Evolutionary conservation across 2,888 invertebrate genomes (phyloP), one percentile per base, ranked within the genome.

Genomic region (Patella pellucida): DNA sequence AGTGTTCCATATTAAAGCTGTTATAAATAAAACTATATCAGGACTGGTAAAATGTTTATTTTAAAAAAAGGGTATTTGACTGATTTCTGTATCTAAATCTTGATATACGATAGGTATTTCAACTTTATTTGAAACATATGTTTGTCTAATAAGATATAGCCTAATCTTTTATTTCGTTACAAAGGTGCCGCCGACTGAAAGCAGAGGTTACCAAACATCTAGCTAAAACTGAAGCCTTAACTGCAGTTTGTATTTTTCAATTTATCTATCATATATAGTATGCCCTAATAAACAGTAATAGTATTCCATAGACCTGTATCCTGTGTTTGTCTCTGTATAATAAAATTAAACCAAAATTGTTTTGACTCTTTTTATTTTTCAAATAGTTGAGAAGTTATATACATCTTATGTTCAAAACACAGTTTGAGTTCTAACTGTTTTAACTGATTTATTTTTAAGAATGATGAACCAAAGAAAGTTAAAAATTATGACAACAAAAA

Each of bases 401-500:
- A 41, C 41, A 41, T 41, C 4, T 41, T 41, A 41, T 41, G 41
- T 41, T 41, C 4, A 41, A 41, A 41, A 9, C 41, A 41, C 2
- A 0, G 41, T 50, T 67, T 67, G 3, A 19, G 7, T 15, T 73
- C 11, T 68, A 5, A 52, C 16, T 52, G 7, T 15, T 73, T 4
- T 68, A 5, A 52, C 16, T 52, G 16, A 31, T 50, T 16, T 16
- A 76, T 23, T 72, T 76, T 78, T 16, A 75, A 88, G 87, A 86
- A 84, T 71, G 81, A 85, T 80, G 88, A 88, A 76, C 83, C 85
- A 62, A 78, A 77, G 15, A 86, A 87, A 77, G 77, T 86, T 12
- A 86, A 85, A 75, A 84, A 85, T 67, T 88, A 82, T 85, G 88
- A 86, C n/a, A 80, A 80, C 52, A 88, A 83, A 79, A 88, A 85